These are phyloP conservation scores for Epizoanthus stellaris DNA, from an alignment of 92 coral and sea anemone species.

Conservation along the genomic window DNA sequence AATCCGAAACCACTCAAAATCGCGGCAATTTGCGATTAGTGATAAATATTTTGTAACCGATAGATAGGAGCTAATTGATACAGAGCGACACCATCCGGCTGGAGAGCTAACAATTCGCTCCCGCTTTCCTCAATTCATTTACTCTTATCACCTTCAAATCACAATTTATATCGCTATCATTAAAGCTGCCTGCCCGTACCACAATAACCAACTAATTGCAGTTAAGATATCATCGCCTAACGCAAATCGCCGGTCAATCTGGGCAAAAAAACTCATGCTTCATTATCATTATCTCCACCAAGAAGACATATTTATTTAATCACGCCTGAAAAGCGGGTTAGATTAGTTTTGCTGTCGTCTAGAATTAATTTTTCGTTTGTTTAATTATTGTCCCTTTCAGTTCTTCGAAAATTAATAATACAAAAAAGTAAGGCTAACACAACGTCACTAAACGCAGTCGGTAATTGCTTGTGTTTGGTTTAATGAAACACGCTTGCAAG, in stretches of 20 bases:
- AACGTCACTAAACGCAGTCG: conserved; percentile 17
- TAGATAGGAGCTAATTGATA: conserved; percentile 30
- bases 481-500: conserved; percentile 1
- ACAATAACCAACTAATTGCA: not conserved
- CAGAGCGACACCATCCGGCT: conserved; percentile 50
- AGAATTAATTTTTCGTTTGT: conserved; percentile 29
- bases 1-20: conserved; percentile 76
- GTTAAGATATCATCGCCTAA: conserved; percentile 17
- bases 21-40: conserved; percentile 62
- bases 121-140: conserved; percentile 50
- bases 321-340: conserved; percentile 13
- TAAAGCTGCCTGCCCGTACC: not conserved
- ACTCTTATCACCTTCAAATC: conserved; percentile 22
- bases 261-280: not conserved
- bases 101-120: conserved; percentile 48
- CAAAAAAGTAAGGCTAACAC: conserved; percentile 9
- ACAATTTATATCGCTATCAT: not conserved
- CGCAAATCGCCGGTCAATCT: conserved; percentile 7
- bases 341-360: conserved; percentile 10
- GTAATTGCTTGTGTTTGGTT: conserved; percentile 8
- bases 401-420: conserved; percentile 38
- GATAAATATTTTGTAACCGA: conserved; percentile 54
- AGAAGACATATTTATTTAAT: conserved; percentile 4
- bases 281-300: conserved; percentile 13
- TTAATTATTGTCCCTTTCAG: conserved; percentile 33